These are phyloP conservation scores for Aurelia sp. DNA, from an alignment of 30 jellyfish, hydroid and myxozoan species.

Conservation along the genomic window DNA sequence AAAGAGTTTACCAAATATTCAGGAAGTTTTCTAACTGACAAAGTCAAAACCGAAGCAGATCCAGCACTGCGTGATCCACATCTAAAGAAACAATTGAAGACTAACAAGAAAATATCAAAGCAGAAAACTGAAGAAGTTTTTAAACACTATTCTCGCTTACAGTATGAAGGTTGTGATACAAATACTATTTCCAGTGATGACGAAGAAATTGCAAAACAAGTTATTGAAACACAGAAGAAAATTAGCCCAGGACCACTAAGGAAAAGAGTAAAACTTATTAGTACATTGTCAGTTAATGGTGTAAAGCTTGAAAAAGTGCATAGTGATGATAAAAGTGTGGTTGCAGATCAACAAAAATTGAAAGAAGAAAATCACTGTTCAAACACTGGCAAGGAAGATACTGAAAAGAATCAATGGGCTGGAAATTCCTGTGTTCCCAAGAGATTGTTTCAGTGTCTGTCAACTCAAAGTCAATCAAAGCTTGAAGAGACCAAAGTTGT, in stretches of 20 bases:
- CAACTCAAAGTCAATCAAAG: too few relatives aligned
- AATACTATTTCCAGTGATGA: constrained; percentile 23
- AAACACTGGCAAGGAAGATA: background rate
- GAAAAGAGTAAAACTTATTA: background rate
- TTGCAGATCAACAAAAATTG: background rate
- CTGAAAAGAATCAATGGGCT: constrained; percentile 2
- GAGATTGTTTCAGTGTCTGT: too few relatives aligned
- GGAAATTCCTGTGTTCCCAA: constrained; percentile 41
- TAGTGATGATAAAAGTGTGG: too few relatives aligned
- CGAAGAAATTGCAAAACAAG: constrained; percentile 39
- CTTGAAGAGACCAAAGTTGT: background rate
- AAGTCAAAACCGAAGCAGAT: constrained; percentile 52
- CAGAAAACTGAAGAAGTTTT: constrained; percentile 70
- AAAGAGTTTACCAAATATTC: constrained; percentile 64
- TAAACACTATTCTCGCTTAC: constrained; percentile 50
- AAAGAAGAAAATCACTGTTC: background rate
- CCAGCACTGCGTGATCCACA: constrained; percentile 81
- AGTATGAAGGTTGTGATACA: constrained; percentile 58
- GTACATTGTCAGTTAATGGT: background rate
- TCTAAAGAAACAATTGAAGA: constrained; percentile 69
- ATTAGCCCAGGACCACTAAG: background rate
- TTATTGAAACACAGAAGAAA: constrained; percentile 41
- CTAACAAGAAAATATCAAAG: constrained; percentile 74
- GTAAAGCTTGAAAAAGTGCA: background rate
- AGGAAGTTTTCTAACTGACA: constrained; percentile 77